Percentiles rank a stretch among this genome's conserved stretches.
Evolutionary conservation across 2,888 invertebrate genomes (phyloP).

Genomic region (Idaea aversata): DNA sequence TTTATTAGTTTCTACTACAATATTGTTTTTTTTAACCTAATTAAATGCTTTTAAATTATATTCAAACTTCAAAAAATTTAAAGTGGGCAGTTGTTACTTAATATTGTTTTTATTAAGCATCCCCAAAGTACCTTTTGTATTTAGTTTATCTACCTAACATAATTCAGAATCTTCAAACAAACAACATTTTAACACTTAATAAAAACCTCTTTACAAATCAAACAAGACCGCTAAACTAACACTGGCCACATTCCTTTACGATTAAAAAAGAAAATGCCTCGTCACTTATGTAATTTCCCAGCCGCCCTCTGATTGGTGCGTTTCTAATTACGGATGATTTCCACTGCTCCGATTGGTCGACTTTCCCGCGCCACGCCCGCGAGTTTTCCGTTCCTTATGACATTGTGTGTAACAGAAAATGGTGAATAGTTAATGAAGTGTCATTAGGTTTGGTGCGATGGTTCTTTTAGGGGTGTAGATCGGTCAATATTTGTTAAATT

Average conservation of each 20-base stretch:
- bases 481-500: slow-evolving; percentile 6
- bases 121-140: neutral
- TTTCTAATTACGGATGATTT: slow-evolving; percentile 40
- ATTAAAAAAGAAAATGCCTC: slow-evolving; percentile 34
- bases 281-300: slow-evolving; percentile 36
- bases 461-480: slow-evolving; percentile 29
- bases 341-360: slow-evolving; percentile 52
- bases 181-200: slow-evolving; percentile 1
- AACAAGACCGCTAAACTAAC: slow-evolving; percentile 33
- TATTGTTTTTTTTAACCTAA: no score
- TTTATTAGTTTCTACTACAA: no score
- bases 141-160: neutral
- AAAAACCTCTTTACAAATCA: slow-evolving; percentile 23
- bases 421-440: slow-evolving; percentile 67
- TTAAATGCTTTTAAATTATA: no score
- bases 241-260: slow-evolving; percentile 34
- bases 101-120: no score
- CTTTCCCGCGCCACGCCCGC: slow-evolving; percentile 49
- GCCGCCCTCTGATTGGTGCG: slow-evolving; percentile 51
- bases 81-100: no score
- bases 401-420: slow-evolving; percentile 54
- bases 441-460: slow-evolving; percentile 47
- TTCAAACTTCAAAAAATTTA: no score
- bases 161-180: neutral
- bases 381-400: slow-evolving; percentile 58